Base-by-base conservation (phyloP, 2,113 vertebrate genomes). In the Chionomys nivalis region DNA sequence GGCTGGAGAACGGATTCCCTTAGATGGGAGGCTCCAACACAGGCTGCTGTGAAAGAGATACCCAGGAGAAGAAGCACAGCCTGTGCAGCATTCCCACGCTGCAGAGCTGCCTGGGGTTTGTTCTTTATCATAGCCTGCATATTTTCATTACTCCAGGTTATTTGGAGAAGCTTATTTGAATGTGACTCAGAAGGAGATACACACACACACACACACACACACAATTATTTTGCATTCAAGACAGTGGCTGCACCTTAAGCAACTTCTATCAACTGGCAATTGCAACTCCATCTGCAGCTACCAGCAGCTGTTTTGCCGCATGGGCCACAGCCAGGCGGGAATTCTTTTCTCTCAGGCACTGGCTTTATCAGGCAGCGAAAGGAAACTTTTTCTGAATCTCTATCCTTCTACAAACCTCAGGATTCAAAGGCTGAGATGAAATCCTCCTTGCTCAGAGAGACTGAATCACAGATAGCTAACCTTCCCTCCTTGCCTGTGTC, bases 81-180 rank as follows among this genome's bases (percentile, higher is more conserved):
- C 0, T 33, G 85, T 49, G 61, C 17, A 44, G 24, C 36, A 10
- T 7, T 47, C 72, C 77, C 31, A 2, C 21, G 17, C 7, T 95
- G 87, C 52, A 31, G 66, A 78, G 61, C 23, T 52, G 36, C 36
- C 36, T 73, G 36, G 33, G 88, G 11, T 96, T 73, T 85, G 70
- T 58, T 77, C 49, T 91, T 92, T 95, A 82, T n/a, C 58, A 72
- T 68, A 70, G 70, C 47, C 23, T 4, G 39, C 4, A 52, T 72
- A 33, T 82, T 94, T 91, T 92, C 68, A 72, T 88, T 70, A 36
- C 70, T 61, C 89, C 12, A 3, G 65, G 33, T 52, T 94, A 92
- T 76, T 76, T 93, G 86, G 49, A 94, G n/a, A 81, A 10, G 66
- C 58, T 94, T 91, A 73, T 70, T 91, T 94, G 87, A 94, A 66